phyloP scores from a whole-genome alignment of 2,888 invertebrate genomes.

The Latrodectus elegans region DNA sequence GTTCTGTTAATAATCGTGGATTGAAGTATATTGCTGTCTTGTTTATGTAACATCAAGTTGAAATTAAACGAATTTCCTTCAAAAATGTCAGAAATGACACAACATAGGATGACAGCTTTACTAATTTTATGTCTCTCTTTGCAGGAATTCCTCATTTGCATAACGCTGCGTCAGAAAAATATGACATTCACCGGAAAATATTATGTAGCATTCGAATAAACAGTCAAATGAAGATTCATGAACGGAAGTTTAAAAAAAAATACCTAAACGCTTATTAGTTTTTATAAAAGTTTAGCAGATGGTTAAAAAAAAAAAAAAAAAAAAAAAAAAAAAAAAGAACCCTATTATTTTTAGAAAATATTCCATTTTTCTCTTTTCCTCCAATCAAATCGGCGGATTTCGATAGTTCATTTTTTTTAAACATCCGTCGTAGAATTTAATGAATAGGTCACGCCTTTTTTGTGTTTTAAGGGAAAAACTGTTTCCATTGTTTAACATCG shows the following conservation, averaged over 20 bases:
- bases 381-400: conserved; percentile 53
- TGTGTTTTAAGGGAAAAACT: conserved; percentile 62
- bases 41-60: not conserved
- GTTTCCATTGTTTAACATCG: conserved; percentile 43
- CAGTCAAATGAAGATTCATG: conserved; percentile 8
- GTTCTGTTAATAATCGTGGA: not conserved
- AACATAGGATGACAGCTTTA: conserved; percentile 22
- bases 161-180: conserved; percentile 55
- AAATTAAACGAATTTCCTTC: conserved; percentile 57
- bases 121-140: conserved; percentile 20
- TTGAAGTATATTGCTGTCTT: not conserved
- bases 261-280: conserved; percentile 53
- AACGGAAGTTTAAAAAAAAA: conserved; percentile 43
- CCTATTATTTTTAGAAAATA: conserved; percentile 53
- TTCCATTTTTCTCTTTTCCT: conserved; percentile 19
- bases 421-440: conserved; percentile 61
- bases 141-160: conserved; percentile 41
- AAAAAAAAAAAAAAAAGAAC: too few relatives aligned
- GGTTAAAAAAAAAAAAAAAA: conserved; percentile 39
- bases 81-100: conserved; percentile 27
- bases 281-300: conserved; percentile 52
- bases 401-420: conserved; percentile 26
- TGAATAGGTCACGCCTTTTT: conserved; percentile 63
- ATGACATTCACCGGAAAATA: conserved; percentile 19
- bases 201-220: not conserved